phyloP scores from a whole-genome alignment of 1,140 invertebrate genomes.

The Micrasema longulum region DNA sequence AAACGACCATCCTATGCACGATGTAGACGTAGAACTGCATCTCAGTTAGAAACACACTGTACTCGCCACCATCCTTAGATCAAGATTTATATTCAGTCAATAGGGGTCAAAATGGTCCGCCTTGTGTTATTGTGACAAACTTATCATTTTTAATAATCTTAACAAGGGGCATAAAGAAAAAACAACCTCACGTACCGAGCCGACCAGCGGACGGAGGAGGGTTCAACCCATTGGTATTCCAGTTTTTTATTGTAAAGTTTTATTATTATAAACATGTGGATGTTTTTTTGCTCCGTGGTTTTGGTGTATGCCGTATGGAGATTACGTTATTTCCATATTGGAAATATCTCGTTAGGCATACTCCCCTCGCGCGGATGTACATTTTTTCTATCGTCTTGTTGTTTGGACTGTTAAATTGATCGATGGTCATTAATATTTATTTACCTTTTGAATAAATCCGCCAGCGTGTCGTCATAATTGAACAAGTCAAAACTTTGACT shows the following conservation, averaged over 20 bases:
- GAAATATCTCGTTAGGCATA: conserved; percentile 10
- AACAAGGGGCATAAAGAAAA: conserved; percentile 53
- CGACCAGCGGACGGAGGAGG: conserved; percentile 30
- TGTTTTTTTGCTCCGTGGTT: conserved; percentile 20
- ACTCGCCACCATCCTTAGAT: conserved; percentile 42
- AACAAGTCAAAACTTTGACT: conserved; percentile 49
- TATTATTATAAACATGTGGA: conserved; percentile 39
- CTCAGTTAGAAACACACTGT: conserved; percentile 13
- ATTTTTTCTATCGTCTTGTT: conserved; percentile 14
- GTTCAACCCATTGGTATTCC: conserved; percentile 43
- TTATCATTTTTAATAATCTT: conserved; percentile 56
- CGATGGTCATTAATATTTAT: conserved; percentile 46
- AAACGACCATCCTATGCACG: too few relatives aligned
- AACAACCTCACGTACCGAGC: conserved; percentile 45
- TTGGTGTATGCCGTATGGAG: conserved; percentile 9
- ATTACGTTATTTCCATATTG: conserved; percentile 37
- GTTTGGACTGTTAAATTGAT: conserved; percentile 48
- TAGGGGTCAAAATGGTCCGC: conserved; percentile 52
- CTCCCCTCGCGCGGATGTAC: conserved; percentile 11
- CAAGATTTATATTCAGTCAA: conserved; percentile 53
- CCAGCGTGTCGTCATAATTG: conserved; percentile 42
- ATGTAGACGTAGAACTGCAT: too few relatives aligned
- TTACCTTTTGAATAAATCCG: conserved; percentile 46
- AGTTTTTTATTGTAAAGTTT: conserved; percentile 40
- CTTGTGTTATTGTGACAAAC: conserved; percentile 54